phyloP scores from a whole-genome alignment of 2,113 vertebrate genomes.

The Plecturocebus donacophilus region DNA sequence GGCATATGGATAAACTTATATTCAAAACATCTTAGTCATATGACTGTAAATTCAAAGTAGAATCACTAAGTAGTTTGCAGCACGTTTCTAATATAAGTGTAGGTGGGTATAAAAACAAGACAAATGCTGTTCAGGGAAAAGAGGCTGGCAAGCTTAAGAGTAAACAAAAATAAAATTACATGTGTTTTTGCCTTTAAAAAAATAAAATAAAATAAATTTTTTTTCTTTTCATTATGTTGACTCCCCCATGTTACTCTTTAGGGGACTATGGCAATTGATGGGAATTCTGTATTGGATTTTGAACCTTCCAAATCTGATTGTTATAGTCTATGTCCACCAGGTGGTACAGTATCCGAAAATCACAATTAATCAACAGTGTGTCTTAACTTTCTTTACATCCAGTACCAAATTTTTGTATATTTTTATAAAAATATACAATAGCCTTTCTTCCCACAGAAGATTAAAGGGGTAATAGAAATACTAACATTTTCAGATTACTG shows the following conservation, averaged over 20 bases:
- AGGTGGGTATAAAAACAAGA: no score
- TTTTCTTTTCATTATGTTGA: background rate
- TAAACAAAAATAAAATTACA: no score
- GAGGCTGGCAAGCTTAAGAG: no score
- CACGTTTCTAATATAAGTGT: no score
- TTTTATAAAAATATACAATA: slow-evolving; percentile 5
- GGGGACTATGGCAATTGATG: background rate
- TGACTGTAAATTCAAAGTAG: no score
- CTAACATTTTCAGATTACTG: background rate
- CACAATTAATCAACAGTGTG: background rate
- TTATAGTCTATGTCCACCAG: background rate
- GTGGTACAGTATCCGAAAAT: background rate
- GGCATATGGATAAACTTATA: no score
- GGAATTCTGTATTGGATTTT: background rate
- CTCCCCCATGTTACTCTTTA: background rate
- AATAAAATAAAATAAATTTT: background rate
- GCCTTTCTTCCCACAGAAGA: background rate
- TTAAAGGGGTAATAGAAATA: background rate
- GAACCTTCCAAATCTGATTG: background rate
- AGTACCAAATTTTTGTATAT: background rate
- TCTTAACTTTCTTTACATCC: background rate
- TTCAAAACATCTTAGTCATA: no score
- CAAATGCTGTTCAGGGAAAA: no score
- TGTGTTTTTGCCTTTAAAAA: no score
- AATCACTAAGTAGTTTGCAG: no score